Base-by-base conservation (phyloP, 2,888 invertebrate species). In the Dolomedes plantarius region DNA sequence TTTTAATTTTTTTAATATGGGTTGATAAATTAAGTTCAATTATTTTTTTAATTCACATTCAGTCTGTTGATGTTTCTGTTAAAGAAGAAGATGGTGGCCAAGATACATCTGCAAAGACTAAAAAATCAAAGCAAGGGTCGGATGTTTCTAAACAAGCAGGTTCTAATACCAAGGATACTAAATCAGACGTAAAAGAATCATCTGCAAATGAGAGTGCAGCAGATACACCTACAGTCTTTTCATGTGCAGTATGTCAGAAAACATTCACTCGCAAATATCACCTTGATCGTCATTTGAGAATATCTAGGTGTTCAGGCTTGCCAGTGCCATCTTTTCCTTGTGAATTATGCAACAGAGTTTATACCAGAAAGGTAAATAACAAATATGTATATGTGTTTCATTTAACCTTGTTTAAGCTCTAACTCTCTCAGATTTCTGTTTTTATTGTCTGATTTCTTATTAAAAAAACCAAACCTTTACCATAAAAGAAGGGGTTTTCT, bases 201-300 rank as follows among this genome's bases (percentile, higher is more conserved):
- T 27, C 27, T 75, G 65, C 76, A 2, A 16, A 56, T 19, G 39
- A 68, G 36, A 23, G 19, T 23, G 1, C 56, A 56, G 23, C 56
- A 23, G 56, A 56, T 56, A 6, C 56, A 1, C 11, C 56, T 9
- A 67, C 64, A 69, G 32, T 75, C 0, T 85, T 85, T 72, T 80
- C 69, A 36, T 96, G 96, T 91, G 93, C 93, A 39, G 92, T 93
- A 79, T 96, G 96, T 90, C 93, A 93, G 32, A 94, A 94, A 89
- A 93, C 94, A 87, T 96, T 96, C 91, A 95, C 94, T 0, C 92
- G 96, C 80, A 94, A 94, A 86, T 95, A 95, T 89, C 96, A 96
- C 91, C 93, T 96, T 62, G 92, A 94, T 87, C 92, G 95, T 23
- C 95, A 95, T 90, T 92, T 94, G 90, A 91, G 93, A 56, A 94